Percentiles rank a stretch among this genome's conserved stretches.
These are phyloP conservation scores for Crotophaga sulcirostris DNA, from an alignment of 2,113 vertebrate species.

Conservation along the genomic window DNA sequence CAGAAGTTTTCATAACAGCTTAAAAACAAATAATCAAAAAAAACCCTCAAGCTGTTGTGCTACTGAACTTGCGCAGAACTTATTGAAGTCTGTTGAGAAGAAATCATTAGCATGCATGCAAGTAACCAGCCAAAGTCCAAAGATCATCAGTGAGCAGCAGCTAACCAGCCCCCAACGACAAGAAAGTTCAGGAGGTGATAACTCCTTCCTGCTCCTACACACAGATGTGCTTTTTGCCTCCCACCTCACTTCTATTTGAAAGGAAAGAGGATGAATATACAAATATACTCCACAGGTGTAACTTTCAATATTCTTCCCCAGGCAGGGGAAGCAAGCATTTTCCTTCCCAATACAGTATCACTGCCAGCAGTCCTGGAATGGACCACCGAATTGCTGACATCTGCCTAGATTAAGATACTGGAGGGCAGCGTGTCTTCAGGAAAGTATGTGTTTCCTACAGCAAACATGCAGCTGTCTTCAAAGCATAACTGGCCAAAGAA, in stretches of 20 bases:
- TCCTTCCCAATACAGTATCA: not conserved
- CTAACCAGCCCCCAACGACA: not conserved
- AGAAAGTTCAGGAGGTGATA: not conserved
- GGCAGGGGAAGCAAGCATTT: not conserved
- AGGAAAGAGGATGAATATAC: not conserved
- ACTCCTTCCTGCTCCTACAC: not conserved
- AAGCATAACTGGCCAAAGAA: not conserved
- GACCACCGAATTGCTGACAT: not conserved
- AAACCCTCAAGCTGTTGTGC: not conserved
- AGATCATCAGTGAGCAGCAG: not conserved
- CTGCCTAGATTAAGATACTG: not conserved
- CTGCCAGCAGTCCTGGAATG: not conserved
- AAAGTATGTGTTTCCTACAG: not conserved
- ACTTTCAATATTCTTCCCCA: not conserved
- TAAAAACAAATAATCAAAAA: not conserved
- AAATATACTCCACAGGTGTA: not conserved
- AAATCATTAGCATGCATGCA: not conserved
- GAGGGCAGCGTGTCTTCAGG: not conserved
- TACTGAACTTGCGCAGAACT: not conserved
- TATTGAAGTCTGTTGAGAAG: not conserved
- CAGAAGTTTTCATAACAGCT: not conserved
- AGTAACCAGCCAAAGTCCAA: not conserved
- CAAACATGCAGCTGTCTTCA: not conserved
- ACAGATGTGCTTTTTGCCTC: not conserved
- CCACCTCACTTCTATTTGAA: not conserved